Percentiles rank a stretch among this genome's conserved stretches.
Evolutionary conservation across 1,140 invertebrate species (phyloP).

Genomic region (Bombyx mori): ASM3026992v2 NC_085110.1:5422001-5422500

Average conservation of each 20-base stretch:
- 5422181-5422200: background rate
- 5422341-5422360: slow-evolving; percentile 62
- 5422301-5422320: slow-evolving; percentile 44
- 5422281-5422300: slow-evolving; percentile 48
- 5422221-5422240: too few relatives aligned
- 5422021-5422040: slow-evolving; percentile 36
- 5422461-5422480: too few relatives aligned
- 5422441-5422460: too few relatives aligned
- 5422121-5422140: background rate
- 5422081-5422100: slow-evolving; percentile 70
- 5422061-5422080: slow-evolving; percentile 49
- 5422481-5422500: too few relatives aligned
- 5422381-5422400: too few relatives aligned
- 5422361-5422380: slow-evolving; percentile 23
- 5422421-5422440: too few relatives aligned
- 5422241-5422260: slow-evolving; percentile 20
- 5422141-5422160: background rate
- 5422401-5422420: too few relatives aligned
- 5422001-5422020: too few relatives aligned
- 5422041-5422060: slow-evolving; percentile 50
- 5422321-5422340: slow-evolving; percentile 65
- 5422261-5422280: slow-evolving; percentile 63
- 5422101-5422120: slow-evolving; percentile 57
- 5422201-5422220: too few relatives aligned
- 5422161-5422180: background rate